Conservation (phyloP, 2,113 vertebrate species). For the Irena cyanogastra region DNA sequence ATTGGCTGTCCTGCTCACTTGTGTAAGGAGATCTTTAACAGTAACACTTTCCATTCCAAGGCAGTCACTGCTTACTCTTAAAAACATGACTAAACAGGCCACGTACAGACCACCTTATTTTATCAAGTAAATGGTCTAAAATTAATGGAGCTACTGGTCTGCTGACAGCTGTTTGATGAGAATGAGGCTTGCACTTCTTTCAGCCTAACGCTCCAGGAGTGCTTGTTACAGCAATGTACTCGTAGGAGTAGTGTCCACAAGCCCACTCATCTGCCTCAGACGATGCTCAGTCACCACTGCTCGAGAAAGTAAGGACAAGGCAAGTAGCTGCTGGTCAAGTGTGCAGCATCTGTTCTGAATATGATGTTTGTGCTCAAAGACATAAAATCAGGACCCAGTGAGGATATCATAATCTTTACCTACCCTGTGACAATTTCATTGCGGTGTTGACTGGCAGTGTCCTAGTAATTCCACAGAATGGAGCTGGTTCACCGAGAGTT, state of each 20-base stretch:
- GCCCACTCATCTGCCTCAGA: not conserved
- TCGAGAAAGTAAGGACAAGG: accelerated
- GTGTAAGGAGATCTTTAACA: conserved; percentile 74
- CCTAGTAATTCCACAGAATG: not conserved
- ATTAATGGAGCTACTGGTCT: not conserved
- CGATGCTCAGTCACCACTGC: not conserved
- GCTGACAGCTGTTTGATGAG: not conserved
- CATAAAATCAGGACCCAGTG: not conserved
- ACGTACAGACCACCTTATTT: not conserved
- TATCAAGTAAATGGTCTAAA: not conserved
- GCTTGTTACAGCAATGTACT: not conserved
- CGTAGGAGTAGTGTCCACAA: accelerated
- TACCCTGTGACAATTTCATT: not conserved
- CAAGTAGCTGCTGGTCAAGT: not conserved
- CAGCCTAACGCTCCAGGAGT: not conserved
- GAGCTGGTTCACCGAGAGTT: not conserved
- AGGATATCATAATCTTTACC: not conserved
- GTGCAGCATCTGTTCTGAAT: not conserved
- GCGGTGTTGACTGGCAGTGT: accelerated
- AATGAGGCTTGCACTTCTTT: not conserved
- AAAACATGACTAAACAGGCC: not conserved
- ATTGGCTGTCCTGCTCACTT: conserved; percentile 30
- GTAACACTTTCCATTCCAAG: not conserved
- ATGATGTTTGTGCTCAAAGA: not conserved
- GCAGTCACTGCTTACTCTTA: not conserved